Evolutionary conservation across 2,888 invertebrate genomes (phyloP), one percentile per base, ranked within the genome.

Genomic region (Tenthredo livida): DNA sequence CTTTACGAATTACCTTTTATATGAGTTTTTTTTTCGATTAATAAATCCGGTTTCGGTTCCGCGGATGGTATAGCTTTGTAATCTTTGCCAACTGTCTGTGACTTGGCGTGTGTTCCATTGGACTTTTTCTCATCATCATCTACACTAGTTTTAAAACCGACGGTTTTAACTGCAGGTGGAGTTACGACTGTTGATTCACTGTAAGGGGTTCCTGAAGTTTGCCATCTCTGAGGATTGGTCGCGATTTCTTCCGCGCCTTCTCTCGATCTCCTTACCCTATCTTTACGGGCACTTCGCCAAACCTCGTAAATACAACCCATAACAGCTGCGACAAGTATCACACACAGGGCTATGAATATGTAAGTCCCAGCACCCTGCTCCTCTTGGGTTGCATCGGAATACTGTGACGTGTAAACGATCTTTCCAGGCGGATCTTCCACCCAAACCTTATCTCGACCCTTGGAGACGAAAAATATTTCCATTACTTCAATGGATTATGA

Each of bases 361-460:
- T 97, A 96, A 94, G 97, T 96, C 0, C 94, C 95, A 2, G 96
- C 96, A 85, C 96, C 96, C 90, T 97, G 97, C 92, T 97, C 97
- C 91, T 97, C 96, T 58, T 96, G 95, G 21, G 97, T 96, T 17
- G 96, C 95, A 88, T 96, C 96, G 54, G 96, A 96, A 92, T 97
- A 96, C 54, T 96, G 94, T 0, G 97, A 96, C 89, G 96, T 96
- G 92, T 97, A 97, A 0, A 96, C 95, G 15, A 96, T 95, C 83
- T 97, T 95, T 58, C 96, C 96, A 0, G 97, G 97, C 2, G 97
- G 97, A 90, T 97, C 97, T 92, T 97, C 97, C 3, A 97, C 97
- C 97, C 97, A 98, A 0, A 96, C 96, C 90, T 96, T 96, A 88
- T 97, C 97, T 9, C 96, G 96, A 85, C 96, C 97, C 97, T 97